Evolutionary conservation across 2,797 vertebrate genomes (phyloP).

Genomic region (Chelon auratus): DNA sequence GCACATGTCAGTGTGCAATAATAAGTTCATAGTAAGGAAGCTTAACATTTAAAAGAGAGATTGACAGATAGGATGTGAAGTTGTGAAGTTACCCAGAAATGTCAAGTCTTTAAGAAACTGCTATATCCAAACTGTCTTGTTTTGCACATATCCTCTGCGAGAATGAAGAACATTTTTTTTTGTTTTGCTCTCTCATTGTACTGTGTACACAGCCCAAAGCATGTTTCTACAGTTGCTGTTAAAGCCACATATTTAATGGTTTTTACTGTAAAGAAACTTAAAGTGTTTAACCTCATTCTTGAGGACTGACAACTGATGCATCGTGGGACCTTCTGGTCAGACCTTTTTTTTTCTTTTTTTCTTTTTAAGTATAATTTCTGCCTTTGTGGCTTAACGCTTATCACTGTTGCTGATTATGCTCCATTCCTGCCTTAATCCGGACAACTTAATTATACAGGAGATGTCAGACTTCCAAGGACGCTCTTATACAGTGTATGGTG

Average conservation of each 20-base stretch:
- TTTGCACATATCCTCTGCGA: slow-evolving; percentile 24
- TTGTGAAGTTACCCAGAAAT: slow-evolving; percentile 45
- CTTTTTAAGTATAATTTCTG: slow-evolving; percentile 66
- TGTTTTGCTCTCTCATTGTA: slow-evolving; percentile 30
- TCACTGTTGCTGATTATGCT: slow-evolving; percentile 77
- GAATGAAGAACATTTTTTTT: slow-evolving; percentile 23
- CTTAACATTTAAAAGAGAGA: slow-evolving; percentile 19
- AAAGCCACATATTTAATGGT: slow-evolving; percentile 66
- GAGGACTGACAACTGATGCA: slow-evolving; percentile 55
- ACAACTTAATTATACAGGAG: slow-evolving; percentile 83
- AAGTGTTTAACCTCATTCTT: slow-evolving; percentile 73
- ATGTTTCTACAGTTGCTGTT: slow-evolving; percentile 51
- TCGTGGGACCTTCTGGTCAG: slow-evolving; percentile 71
- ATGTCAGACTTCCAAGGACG: slow-evolving; percentile 76
- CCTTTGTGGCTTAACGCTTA: slow-evolving; percentile 77
- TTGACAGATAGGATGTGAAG: slow-evolving; percentile 23
- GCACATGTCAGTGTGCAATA: slow-evolving; percentile 34
- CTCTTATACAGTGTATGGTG: slow-evolving; percentile 50
- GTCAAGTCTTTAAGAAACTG: slow-evolving; percentile 27
- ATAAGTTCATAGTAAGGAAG: slow-evolving; percentile 13
- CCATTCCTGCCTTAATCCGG: slow-evolving; percentile 75
- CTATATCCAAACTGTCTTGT: slow-evolving; percentile 7
- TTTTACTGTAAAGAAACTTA: slow-evolving; percentile 56
- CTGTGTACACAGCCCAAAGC: slow-evolving; percentile 4
- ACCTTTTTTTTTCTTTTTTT: slow-evolving; percentile 22